A percentile compares a stretch with the other conserved stretches of the same genome.
phyloP scores from a whole-genome alignment of 2,888 invertebrate species.

The Elaeidobius kamerunicus region DNA sequence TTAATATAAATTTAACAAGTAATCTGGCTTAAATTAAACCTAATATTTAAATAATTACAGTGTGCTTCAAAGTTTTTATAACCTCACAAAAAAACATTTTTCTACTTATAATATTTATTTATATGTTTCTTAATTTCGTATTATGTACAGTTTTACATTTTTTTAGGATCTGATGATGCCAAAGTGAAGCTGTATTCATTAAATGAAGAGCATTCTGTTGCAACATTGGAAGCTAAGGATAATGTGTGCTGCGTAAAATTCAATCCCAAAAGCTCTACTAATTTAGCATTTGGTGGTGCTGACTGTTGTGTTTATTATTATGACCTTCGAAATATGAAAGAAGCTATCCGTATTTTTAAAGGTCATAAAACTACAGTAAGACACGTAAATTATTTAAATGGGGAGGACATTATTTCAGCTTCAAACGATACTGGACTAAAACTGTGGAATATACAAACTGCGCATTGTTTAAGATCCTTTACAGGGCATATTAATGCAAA shows the following conservation, averaged over 20 bases:
- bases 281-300: slow-evolving; percentile 93
- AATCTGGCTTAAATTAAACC: too few species aligned
- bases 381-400: slow-evolving; percentile 87
- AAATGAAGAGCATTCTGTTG: slow-evolving; percentile 82
- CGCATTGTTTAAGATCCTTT: slow-evolving; percentile 79
- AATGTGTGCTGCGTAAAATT: slow-evolving; percentile 96
- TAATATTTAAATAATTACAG: too few species aligned
- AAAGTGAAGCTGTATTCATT: slow-evolving; percentile 90
- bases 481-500: slow-evolving; percentile 93
- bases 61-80: too few species aligned
- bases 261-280: slow-evolving; percentile 79
- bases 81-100: too few species aligned
- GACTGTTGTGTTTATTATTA: slow-evolving; percentile 97
- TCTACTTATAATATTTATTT: too few species aligned
- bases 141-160: not conserved
- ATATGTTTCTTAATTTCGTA: too few species aligned
- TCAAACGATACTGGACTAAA: slow-evolving; percentile 89
- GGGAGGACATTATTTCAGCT: slow-evolving; percentile 83
- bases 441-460: slow-evolving; percentile 81
- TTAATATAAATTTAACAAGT: too few species aligned
- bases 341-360: slow-evolving; percentile 77
- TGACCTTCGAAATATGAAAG: slow-evolving; percentile 80
- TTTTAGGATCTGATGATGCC: slow-evolving; percentile 76
- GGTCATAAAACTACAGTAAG: slow-evolving; percentile 91
- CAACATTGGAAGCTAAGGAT: slow-evolving; percentile 87